phyloP scores from a whole-genome alignment of 1,140 invertebrate genomes.

The Phymastichus coffea region DNA sequence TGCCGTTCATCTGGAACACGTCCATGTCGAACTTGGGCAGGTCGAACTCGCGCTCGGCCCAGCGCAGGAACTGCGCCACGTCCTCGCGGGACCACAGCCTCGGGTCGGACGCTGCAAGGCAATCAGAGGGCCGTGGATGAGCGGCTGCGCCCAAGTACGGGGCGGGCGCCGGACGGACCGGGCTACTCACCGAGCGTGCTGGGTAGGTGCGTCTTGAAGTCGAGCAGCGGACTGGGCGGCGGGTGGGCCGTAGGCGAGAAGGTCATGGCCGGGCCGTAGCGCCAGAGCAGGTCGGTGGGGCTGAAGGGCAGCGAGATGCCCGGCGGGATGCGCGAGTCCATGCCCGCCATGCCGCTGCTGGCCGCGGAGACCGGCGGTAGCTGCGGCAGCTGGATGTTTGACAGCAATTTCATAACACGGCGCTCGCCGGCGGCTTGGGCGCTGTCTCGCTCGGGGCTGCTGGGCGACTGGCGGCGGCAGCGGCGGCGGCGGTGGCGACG shows the following conservation, averaged over 20 bases:
- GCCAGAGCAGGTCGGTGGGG: conserved; percentile 76
- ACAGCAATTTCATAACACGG: conserved; percentile 65
- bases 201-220: conserved; percentile 84
- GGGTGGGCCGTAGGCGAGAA: conserved; percentile 65
- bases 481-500: no score
- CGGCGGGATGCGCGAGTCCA: conserved; percentile 63
- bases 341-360: conserved; percentile 57
- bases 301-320: conserved; percentile 69
- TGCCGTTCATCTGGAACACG: conserved; percentile 97
- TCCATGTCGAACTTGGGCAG: conserved; percentile 89
- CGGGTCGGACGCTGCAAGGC: conserved; percentile 75
- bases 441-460: no score
- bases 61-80: conserved; percentile 83
- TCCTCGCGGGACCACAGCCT: conserved; percentile 88
- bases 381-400: conserved; percentile 59
- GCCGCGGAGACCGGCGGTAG: conserved; percentile 62
- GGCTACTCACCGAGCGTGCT: conserved; percentile 62
- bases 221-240: conserved; percentile 71
- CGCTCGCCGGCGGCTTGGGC: neutral
- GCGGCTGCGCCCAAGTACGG: no score
- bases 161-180: neutral
- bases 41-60: conserved; percentile 92
- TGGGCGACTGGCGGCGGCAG: no score
- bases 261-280: conserved; percentile 69
- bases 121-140: neutral